These are phyloP conservation scores for Drosophila repletoides DNA, from an alignment of 1,140 invertebrate genomes.

Conservation along the genomic window DNA sequence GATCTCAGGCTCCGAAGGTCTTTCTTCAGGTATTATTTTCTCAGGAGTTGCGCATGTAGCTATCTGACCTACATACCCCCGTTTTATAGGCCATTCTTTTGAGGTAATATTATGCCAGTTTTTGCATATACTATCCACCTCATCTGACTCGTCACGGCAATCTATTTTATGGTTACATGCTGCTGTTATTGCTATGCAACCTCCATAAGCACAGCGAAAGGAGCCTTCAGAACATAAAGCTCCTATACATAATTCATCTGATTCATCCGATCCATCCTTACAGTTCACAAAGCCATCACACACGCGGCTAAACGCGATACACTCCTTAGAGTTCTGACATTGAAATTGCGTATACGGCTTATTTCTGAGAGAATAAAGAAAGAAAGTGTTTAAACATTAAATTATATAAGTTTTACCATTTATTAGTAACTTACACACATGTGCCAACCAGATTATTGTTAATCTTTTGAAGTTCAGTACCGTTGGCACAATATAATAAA, in stretches of 20 bases:
- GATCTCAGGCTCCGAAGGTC: neutral
- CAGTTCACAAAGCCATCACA: constrained; percentile 84
- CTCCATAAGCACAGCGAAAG: constrained; percentile 85
- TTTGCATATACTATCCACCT: constrained; percentile 70
- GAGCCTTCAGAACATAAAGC: constrained; percentile 75
- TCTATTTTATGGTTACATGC: constrained; percentile 85
- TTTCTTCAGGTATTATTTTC: neutral
- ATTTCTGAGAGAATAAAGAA: neutral
- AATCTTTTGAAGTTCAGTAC: neutral
- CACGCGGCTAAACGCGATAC: constrained; percentile 15
- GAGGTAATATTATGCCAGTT: neutral
- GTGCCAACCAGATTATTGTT: constrained; percentile 63
- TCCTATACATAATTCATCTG: constrained; percentile 34
- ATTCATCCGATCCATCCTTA: constrained; percentile 85
- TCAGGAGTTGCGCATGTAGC: neutral
- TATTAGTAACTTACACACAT: constrained; percentile 7
- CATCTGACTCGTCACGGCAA: constrained; percentile 89
- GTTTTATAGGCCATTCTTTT: neutral
- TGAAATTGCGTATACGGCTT: neutral
- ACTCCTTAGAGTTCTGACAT: constrained; percentile 20
- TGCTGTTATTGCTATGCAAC: constrained; percentile 83
- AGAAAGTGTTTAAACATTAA: no score
- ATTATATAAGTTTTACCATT: neutral
- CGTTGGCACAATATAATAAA: neutral
- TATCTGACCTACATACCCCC: neutral